A percentile compares a stretch with the other conserved stretches of the same genome.
phyloP scores from a whole-genome alignment of 2,113 vertebrate species.

The Porphyrio hochstetteri region DNA sequence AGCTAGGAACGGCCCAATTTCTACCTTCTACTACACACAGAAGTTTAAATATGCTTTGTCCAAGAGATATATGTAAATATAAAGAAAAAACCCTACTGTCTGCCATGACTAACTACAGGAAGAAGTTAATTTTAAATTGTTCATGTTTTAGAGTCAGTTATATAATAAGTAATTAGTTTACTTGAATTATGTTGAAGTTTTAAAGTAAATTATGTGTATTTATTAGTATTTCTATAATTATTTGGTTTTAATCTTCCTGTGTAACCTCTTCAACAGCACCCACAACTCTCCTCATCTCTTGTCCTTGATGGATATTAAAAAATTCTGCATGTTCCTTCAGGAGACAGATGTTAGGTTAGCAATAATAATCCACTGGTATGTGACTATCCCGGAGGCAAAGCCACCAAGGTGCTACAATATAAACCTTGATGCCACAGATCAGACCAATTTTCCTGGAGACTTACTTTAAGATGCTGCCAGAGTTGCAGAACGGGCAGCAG shows the following conservation, averaged over 20 bases:
- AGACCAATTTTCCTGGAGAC: neutral
- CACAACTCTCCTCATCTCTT: neutral
- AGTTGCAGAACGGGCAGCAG: neutral
- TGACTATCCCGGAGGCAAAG: neutral
- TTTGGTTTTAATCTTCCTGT: neutral
- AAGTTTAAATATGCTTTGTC: neutral
- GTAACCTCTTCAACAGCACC: neutral
- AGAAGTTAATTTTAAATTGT: neutral
- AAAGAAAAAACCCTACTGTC: neutral
- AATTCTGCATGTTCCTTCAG: neutral
- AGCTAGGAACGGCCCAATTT: neutral
- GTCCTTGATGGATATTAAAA: neutral
- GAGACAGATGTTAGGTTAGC: neutral
- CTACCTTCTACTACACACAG: neutral
- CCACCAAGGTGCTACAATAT: neutral
- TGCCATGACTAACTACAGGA: neutral
- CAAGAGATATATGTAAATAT: neutral
- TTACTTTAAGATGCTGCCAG: neutral
- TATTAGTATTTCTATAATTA: neutral
- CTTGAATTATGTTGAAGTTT: neutral
- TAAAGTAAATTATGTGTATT: neutral
- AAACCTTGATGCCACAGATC: neutral
- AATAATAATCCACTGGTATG: neutral
- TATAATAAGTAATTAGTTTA: neutral
- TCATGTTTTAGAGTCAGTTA: neutral